These are phyloP conservation scores for Sarcophaga subvicina DNA, from an alignment of 2,888 invertebrate species.

Conservation along the genomic window DNA sequence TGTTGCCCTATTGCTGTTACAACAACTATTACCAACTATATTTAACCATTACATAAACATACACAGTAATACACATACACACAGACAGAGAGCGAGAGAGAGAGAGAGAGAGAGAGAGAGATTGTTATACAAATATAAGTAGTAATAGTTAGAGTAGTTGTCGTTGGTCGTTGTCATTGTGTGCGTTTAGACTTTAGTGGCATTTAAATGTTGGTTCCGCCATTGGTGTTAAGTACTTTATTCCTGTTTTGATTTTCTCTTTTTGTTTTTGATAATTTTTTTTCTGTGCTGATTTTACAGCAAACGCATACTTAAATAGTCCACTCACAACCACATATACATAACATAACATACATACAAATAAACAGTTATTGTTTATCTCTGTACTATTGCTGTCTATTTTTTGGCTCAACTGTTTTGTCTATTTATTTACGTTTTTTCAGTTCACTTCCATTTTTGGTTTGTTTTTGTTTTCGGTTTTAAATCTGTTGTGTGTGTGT, in stretches of 20 bases:
- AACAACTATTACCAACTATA: constrained; percentile 7
- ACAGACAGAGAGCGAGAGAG: not conserved
- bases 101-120: not conserved
- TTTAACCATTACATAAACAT: not conserved
- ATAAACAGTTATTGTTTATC: not conserved
- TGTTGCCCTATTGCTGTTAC: constrained; percentile 33
- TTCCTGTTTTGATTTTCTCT: constrained; percentile 56
- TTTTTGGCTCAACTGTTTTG: constrained; percentile 41
- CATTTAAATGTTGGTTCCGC: constrained; percentile 60
- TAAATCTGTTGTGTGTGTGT: constrained; percentile 19
- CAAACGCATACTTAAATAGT: not conserved
- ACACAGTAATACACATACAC: not conserved
- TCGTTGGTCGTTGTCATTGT: constrained; percentile 33
- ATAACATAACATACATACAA: not conserved
- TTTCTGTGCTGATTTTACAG: constrained; percentile 4
- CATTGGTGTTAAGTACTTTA: constrained; percentile 62
- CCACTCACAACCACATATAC: not conserved
- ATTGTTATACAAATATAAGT: not conserved
- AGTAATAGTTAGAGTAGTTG: constrained; percentile 10
- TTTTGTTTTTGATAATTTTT: constrained; percentile 11
- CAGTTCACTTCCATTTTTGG: not conserved
- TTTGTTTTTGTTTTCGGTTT: constrained; percentile 1
- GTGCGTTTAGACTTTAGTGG: constrained; percentile 45
- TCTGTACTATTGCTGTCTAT: not conserved
- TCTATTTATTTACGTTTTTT: constrained; percentile 32